A percentile compares a stretch with the other conserved stretches of the same genome.
phyloP scores from a whole-genome alignment of 2,888 invertebrate species.

The Suillia variegata region DNA sequence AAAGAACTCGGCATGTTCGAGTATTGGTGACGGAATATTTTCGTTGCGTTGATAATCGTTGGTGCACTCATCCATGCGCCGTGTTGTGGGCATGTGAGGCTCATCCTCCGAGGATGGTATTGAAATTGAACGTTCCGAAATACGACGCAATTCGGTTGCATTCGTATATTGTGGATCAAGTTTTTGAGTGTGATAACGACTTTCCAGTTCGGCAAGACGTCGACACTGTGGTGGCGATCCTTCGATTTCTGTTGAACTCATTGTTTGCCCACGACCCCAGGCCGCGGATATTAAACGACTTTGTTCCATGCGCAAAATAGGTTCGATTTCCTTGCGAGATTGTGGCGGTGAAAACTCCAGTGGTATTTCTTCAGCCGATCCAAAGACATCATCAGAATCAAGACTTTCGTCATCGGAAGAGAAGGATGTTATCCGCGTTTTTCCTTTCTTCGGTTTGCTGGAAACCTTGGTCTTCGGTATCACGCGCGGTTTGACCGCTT shows the following conservation, averaged over 20 bases:
- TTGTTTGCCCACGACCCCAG: slow-evolving; percentile 73
- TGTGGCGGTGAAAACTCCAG: slow-evolving; percentile 78
- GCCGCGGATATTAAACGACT: slow-evolving; percentile 72
- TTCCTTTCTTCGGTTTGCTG: slow-evolving; percentile 69
- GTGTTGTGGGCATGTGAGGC: slow-evolving; percentile 66
- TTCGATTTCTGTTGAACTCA: slow-evolving; percentile 80
- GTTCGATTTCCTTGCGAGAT: slow-evolving; percentile 76
- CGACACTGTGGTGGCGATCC: slow-evolving; percentile 77
- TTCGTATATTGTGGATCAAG: slow-evolving; percentile 69
- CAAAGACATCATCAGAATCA: slow-evolving; percentile 78
- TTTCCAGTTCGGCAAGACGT: slow-evolving; percentile 69
- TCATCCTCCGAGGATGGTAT: slow-evolving; percentile 79
- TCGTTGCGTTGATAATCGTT: slow-evolving; percentile 68
- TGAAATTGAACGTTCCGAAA: slow-evolving; percentile 76
- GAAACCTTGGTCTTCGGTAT: slow-evolving; percentile 67
- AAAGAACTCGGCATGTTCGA: slow-evolving; percentile 68
- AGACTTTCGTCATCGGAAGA: slow-evolving; percentile 78
- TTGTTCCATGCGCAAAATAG: slow-evolving; percentile 74
- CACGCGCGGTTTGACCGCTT: slow-evolving; percentile 69
- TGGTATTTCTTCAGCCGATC: slow-evolving; percentile 76
- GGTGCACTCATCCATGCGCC: slow-evolving; percentile 65
- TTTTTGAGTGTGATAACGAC: slow-evolving; percentile 70
- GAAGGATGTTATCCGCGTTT: slow-evolving; percentile 76
- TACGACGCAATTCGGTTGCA: slow-evolving; percentile 71
- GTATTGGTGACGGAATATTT: slow-evolving; percentile 69